phyloP scores from a whole-genome alignment of 2,888 invertebrate genomes.

The Pammene fasciana region DNA sequence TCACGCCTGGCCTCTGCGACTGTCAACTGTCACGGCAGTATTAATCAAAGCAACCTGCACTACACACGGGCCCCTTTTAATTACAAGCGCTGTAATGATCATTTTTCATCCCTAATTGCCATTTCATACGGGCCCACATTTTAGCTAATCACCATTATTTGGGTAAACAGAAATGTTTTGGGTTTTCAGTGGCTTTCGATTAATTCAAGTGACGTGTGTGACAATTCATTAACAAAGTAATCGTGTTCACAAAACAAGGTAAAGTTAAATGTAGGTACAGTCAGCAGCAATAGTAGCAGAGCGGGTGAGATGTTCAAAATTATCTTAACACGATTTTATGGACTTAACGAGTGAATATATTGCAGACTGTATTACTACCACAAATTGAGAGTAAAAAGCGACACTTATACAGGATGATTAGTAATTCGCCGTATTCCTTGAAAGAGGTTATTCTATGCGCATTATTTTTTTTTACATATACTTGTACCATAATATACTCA shows the following conservation, averaged over 20 bases:
- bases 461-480: too few relatives aligned
- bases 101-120: constrained; percentile 82
- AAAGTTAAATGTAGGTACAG: not conserved
- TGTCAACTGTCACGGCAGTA: constrained; percentile 67
- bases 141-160: constrained; percentile 76
- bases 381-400: too few relatives aligned
- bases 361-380: too few relatives aligned
- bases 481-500: too few relatives aligned
- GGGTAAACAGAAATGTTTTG: constrained; percentile 56
- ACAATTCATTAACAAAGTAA: constrained; percentile 10
- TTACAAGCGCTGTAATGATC: constrained; percentile 76
- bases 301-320: too few relatives aligned
- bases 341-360: too few relatives aligned
- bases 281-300: not conserved
- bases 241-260: constrained; percentile 3
- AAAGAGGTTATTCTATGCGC: too few relatives aligned
- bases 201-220: constrained; percentile 47
- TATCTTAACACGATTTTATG: too few relatives aligned
- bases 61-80: constrained; percentile 76
- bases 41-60: constrained; percentile 76
- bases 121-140: constrained; percentile 66
- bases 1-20: constrained; percentile 56
- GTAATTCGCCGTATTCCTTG: too few relatives aligned
- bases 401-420: too few relatives aligned
- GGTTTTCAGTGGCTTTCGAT: constrained; percentile 52